Conservation (phyloP, 2,113 vertebrate species). For the Sturnus vulgaris region DNA sequence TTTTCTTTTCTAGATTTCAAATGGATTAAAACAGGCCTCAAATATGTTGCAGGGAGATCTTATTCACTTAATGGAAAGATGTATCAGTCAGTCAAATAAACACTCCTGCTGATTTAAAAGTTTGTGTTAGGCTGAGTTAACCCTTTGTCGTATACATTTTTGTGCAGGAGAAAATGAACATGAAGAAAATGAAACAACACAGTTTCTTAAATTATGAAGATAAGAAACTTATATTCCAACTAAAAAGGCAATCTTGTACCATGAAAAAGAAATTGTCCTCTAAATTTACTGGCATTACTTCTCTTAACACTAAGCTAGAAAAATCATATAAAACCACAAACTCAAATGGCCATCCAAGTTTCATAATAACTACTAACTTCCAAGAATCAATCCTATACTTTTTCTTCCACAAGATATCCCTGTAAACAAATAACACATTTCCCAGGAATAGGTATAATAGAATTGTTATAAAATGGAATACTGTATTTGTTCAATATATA, state of each 20-base stretch:
- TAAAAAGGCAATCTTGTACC: not conserved
- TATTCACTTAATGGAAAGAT: not conserved
- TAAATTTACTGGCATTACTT: not conserved
- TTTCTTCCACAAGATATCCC: not conserved
- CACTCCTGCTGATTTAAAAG: not conserved
- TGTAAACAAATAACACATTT: slow-evolving; percentile 46
- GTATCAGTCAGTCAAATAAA: not conserved
- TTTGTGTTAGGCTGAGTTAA: not conserved
- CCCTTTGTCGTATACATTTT: not conserved
- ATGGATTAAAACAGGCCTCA: not conserved
- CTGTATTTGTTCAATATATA: slow-evolving; percentile 61
- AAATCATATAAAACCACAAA: not conserved
- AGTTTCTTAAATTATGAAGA: not conserved
- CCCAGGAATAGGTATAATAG: slow-evolving; percentile 51
- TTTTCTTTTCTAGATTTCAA: not conserved
- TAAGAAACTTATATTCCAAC: not conserved
- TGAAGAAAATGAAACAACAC: not conserved
- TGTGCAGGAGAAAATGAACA: not conserved
- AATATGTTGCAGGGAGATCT: not conserved
- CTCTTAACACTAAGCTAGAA: not conserved
- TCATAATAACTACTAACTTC: not conserved
- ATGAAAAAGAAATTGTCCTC: not conserved
- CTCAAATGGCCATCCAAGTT: not conserved
- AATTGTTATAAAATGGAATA: slow-evolving; percentile 62
- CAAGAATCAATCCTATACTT: slow-evolving; percentile 34